Conservation (phyloP, 1,140 invertebrate genomes). For the Latrodectus geometricus region DNA sequence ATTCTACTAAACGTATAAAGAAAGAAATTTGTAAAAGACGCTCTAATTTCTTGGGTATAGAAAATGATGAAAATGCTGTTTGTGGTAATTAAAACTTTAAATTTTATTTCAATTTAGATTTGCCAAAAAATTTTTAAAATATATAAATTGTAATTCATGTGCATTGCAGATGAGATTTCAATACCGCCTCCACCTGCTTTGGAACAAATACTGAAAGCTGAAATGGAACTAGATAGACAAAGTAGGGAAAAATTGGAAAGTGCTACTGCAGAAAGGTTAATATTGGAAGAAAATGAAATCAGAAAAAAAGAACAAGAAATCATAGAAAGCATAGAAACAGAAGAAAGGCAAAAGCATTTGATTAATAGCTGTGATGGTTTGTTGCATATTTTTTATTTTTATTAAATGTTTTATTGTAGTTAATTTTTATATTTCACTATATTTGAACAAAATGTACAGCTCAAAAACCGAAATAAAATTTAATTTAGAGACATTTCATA, state of each 20-base stretch:
- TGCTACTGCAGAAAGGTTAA: slow-evolving; percentile 25
- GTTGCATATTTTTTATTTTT: background rate
- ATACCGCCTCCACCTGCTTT: slow-evolving; percentile 83
- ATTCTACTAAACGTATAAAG: slow-evolving; percentile 86
- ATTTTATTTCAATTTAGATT: background rate
- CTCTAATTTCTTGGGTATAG: slow-evolving; percentile 87
- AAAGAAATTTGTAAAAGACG: slow-evolving; percentile 85
- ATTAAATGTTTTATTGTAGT: background rate
- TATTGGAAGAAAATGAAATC: slow-evolving; percentile 73
- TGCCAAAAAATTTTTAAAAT: background rate
- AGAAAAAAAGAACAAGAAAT: slow-evolving; percentile 80
- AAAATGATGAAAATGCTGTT: slow-evolving; percentile 71
- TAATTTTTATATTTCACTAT: no score
- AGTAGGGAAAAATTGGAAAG: slow-evolving; percentile 27
- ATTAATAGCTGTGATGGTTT: background rate
- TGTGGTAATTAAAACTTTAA: slow-evolving; percentile 19
- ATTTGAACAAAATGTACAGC: no score
- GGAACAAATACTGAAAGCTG: slow-evolving; percentile 81
- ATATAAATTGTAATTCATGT: background rate
- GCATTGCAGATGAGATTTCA: slow-evolving; percentile 24
- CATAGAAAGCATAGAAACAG: slow-evolving; percentile 77
- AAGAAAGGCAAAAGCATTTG: slow-evolving; percentile 70
- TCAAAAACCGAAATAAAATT: no score
- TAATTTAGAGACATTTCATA: no score
- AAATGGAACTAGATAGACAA: slow-evolving; percentile 75